Evolutionary conservation across 2,113 vertebrate species (phyloP).

Genomic region (Gymnocephalus cernua): DNA sequence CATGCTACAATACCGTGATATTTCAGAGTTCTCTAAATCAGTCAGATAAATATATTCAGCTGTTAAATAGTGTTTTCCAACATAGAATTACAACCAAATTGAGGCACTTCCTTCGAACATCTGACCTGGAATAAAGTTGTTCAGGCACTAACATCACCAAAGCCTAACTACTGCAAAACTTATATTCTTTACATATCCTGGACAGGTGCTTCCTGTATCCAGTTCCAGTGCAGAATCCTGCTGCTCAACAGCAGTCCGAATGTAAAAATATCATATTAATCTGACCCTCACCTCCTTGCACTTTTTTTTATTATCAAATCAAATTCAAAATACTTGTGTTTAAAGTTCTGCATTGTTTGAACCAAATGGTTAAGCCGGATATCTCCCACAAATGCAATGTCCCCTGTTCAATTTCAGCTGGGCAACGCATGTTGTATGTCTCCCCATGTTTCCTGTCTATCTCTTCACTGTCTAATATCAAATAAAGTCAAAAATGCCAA

Average conservation of each 20-base stretch:
- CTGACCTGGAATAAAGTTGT: background rate
- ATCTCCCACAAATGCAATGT: background rate
- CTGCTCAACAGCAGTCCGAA: no score
- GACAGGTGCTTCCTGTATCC: no score
- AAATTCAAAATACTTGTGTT: background rate
- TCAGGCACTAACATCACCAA: background rate
- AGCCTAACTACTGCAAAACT: background rate
- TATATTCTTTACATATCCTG: background rate
- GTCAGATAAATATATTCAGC: background rate
- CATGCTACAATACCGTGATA: background rate
- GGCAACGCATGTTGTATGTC: background rate
- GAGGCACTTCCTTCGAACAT: background rate
- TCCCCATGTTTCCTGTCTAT: background rate
- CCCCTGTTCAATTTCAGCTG: background rate
- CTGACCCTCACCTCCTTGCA: background rate
- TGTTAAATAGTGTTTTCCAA: background rate
- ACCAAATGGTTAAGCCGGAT: background rate
- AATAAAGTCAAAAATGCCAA: background rate
- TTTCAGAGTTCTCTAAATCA: background rate
- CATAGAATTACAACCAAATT: background rate
- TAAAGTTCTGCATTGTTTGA: background rate
- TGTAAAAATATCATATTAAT: background rate
- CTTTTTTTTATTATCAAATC: background rate
- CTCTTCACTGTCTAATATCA: background rate
- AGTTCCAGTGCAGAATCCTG: no score